Evolutionary conservation across 2,797 vertebrate species (phyloP).

Genomic region (Sebastes diploproa): DNA sequence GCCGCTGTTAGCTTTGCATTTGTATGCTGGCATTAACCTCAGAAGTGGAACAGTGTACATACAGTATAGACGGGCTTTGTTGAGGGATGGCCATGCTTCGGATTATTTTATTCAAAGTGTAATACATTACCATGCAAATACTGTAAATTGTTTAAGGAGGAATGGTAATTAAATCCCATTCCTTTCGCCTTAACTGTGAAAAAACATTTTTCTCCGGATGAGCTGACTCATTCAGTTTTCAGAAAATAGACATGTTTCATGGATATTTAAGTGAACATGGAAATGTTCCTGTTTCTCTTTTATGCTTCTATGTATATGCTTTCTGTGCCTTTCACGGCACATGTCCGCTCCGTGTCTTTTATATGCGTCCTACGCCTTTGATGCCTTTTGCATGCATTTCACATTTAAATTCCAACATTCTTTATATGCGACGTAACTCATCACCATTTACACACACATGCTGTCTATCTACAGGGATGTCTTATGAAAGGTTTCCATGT

Average conservation of each 20-base stretch:
- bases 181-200: not conserved
- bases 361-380: not conserved
- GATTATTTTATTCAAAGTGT: not conserved
- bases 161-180: not conserved
- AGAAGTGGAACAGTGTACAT: not conserved
- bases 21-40: conserved; percentile 1
- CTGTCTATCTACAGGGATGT: not conserved
- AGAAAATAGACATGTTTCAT: not conserved
- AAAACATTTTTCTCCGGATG: not conserved
- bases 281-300: not conserved
- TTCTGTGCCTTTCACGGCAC: not conserved
- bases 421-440: not conserved
- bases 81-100: not conserved
- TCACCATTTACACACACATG: conserved; percentile 4
- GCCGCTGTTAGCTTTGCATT: conserved; percentile 21
- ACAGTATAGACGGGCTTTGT: not conserved
- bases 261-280: not conserved
- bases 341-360: not conserved
- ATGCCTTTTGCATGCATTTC: not conserved
- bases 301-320: not conserved
- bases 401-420: not conserved
- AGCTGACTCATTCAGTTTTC: not conserved
- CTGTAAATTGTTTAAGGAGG: not conserved
- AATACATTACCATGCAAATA: not conserved
- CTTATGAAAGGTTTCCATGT: conserved; percentile 34